Percentiles rank a stretch among this genome's conserved stretches.
Evolutionary conservation across 2,797 vertebrate genomes (phyloP).

Genomic region (Scyliorhinus canicula): DNA sequence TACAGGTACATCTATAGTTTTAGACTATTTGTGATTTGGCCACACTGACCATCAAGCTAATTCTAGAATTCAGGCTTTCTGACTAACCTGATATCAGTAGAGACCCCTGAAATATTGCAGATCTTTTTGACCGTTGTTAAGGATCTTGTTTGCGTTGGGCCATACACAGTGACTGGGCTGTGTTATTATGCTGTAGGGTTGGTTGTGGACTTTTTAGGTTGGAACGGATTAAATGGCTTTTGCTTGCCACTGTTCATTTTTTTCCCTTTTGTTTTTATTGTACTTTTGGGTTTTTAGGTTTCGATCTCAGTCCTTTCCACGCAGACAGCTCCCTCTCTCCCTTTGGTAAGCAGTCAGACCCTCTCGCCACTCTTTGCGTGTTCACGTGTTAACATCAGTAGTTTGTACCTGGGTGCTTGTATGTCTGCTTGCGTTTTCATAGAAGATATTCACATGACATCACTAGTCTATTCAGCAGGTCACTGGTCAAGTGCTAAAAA

Average conservation of each 20-base stretch:
- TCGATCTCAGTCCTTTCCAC: constrained; percentile 39
- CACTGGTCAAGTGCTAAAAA: constrained; percentile 23
- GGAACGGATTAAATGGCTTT: constrained; percentile 35
- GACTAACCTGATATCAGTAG: background rate
- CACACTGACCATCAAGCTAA: background rate
- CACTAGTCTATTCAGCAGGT: constrained; percentile 12
- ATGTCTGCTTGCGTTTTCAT: constrained; percentile 36
- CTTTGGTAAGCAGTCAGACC: constrained; percentile 38
- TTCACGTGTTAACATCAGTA: constrained; percentile 39
- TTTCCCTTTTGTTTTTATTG: constrained; percentile 36
- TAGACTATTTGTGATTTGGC: background rate
- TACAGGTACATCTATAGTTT: background rate
- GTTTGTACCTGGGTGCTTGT: constrained; percentile 39
- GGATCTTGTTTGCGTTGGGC: background rate
- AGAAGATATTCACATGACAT: constrained; percentile 37
- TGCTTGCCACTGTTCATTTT: constrained; percentile 38
- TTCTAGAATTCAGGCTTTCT: constrained; percentile 18
- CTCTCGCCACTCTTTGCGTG: constrained; percentile 37
- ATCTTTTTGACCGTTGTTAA: background rate
- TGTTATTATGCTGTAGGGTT: background rate
- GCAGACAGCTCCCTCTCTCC: constrained; percentile 38
- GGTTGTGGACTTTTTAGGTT: constrained; percentile 35
- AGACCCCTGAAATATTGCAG: background rate
- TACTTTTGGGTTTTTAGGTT: constrained; percentile 39
- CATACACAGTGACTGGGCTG: constrained; percentile 28